Base-by-base conservation (phyloP, 1,140 invertebrate species). In the Trachymyrmex septentrionalis region DNA sequence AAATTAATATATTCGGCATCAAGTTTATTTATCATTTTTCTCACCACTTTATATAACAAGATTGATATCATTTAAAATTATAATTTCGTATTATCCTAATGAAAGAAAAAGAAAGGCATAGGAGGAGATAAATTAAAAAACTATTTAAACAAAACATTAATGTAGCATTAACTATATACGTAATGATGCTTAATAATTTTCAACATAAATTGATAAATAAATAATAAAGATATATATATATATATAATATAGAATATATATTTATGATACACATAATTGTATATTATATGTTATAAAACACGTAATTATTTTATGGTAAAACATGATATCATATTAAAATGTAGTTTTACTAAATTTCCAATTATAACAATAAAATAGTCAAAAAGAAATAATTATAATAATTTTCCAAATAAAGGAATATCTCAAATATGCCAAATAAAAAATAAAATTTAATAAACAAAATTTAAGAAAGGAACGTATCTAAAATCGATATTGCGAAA, bases 11-110 rank as follows among this genome's bases (percentile, higher is more conserved):
- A 77, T 5, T 5, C 24, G 4, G 38, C 24, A 21, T 30, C n/a
- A 1, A 73, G 16, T 55, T 73, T 55, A 61, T 44, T 63, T 77
- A 64, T 10, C 10, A 19, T 24, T 64, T 48, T 76, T 44, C 75
- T 30, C 24, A 6, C 19, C 10, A n/a, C 16, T 77, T 48, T 3
- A 30, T 9, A 24, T 34, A 38, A 44, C 4, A 44, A 7, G 6
- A 2, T 0, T 27, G 10, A 14, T 75, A 57, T 75, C 12, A 21
- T 59, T 38, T 14, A 14, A 57, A 59, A 59, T 55, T 73, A 57
- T 57, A 73, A 73, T 57, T 59, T 38, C 9, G 38, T 3, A 16
- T 75, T 57, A 59, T 38, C 7, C 34, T 38, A 16, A 5, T 2
- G 5, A 1, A 12, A 55, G 6, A 55, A 24, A n/a, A 34, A 73